Evolutionary conservation across 1,140 invertebrate species (phyloP).

Genomic region (Calephelis virginiensis): DNA sequence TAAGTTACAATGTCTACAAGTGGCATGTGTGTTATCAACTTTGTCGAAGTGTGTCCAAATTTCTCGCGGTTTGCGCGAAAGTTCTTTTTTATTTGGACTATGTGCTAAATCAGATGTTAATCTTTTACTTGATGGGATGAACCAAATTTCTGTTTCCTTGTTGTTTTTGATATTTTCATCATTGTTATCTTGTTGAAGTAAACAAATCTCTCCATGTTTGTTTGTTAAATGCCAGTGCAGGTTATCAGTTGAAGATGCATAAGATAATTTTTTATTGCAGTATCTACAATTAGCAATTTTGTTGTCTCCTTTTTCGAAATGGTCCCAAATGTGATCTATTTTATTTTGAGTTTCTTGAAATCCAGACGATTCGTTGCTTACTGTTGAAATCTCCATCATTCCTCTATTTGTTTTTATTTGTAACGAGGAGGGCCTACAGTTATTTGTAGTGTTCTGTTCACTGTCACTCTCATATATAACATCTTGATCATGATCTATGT

Average conservation of each 20-base stretch:
- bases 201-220: no score
- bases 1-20: not conserved
- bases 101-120: not conserved
- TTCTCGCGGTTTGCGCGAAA: not conserved
- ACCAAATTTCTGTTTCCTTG: not conserved
- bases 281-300: no score
- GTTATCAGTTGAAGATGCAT: no score
- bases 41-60: conserved; percentile 11
- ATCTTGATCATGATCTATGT: not conserved
- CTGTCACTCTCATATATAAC: not conserved
- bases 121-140: not conserved
- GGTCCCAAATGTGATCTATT: conserved; percentile 1
- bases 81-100: not conserved
- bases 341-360: conserved; percentile 1
- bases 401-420: not conserved
- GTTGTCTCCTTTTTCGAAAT: not conserved
- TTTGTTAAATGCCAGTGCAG: no score
- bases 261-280: no score
- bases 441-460: not conserved
- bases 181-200: not conserved
- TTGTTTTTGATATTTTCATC: not conserved
- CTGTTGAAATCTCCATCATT: not conserved
- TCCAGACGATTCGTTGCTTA: not conserved
- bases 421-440: no score
- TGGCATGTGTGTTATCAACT: not conserved